These are phyloP conservation scores for Choloepus didactylus DNA, from an alignment of 2,797 vertebrate genomes.

Conservation along the genomic window DNA sequence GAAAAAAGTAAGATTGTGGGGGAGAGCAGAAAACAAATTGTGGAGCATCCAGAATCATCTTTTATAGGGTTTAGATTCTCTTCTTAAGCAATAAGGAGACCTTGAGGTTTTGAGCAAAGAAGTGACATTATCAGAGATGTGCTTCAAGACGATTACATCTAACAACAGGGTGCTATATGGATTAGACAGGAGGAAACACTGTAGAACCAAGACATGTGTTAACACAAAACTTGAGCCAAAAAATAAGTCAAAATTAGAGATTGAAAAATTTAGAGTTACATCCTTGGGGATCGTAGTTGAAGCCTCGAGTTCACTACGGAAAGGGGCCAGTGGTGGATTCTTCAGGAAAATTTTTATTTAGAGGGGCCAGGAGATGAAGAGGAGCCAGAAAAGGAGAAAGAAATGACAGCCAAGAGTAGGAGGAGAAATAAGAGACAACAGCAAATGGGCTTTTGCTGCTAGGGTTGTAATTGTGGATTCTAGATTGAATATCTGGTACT, in stretches of 20 bases:
- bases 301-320: background rate
- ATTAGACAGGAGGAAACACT: slow-evolving; percentile 52
- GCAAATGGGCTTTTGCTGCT: background rate
- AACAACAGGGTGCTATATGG: slow-evolving; percentile 33
- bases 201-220: slow-evolving; percentile 21
- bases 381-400: background rate
- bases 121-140: slow-evolving; percentile 50
- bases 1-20: background rate
- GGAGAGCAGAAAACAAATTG: slow-evolving; percentile 11
- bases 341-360: background rate
- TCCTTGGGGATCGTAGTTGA: background rate
- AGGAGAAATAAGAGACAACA: background rate
- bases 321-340: background rate
- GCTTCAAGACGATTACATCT: slow-evolving; percentile 1
- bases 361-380: background rate
- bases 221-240: background rate
- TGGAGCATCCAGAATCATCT: background rate
- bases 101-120: slow-evolving; percentile 25
- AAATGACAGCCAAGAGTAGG: background rate
- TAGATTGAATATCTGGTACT: background rate
- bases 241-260: slow-evolving; percentile 53
- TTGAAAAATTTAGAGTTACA: slow-evolving; percentile 1
- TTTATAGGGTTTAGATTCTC: background rate
- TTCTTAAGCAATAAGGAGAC: slow-evolving; percentile 36
- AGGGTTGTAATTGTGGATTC: background rate